These are phyloP conservation scores for Macrostomum lignano DNA, from an alignment of 1,140 invertebrate genomes.

Conservation along the genomic window DNA sequence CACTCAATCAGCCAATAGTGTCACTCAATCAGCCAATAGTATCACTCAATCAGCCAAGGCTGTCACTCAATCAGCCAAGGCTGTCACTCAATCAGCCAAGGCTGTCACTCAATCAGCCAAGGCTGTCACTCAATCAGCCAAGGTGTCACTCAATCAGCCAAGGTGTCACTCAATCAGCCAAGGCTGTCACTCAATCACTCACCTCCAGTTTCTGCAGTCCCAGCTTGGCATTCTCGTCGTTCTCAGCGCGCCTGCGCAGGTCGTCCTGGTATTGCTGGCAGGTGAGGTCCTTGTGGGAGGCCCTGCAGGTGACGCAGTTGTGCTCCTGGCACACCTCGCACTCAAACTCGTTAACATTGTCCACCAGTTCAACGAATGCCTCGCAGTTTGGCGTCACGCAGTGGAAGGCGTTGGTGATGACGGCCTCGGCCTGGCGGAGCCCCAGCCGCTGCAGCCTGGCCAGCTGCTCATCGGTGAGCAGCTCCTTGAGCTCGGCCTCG, in stretches of 20 bases:
- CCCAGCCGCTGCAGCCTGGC: slow-evolving; percentile 50
- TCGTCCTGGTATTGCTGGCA: slow-evolving; percentile 56
- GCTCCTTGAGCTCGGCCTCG: too few species aligned
- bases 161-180: too few species aligned
- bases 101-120: too few species aligned
- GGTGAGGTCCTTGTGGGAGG: slow-evolving; percentile 49
- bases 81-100: too few species aligned
- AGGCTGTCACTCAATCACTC: too few species aligned
- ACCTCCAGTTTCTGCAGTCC: too few species aligned
- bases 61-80: too few species aligned
- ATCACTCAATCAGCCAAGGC: too few species aligned
- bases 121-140: too few species aligned
- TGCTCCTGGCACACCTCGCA: slow-evolving; percentile 50
- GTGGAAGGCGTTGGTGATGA: slow-evolving; percentile 53
- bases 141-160: too few species aligned
- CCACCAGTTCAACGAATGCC: slow-evolving; percentile 61
- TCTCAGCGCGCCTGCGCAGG: slow-evolving; percentile 35
- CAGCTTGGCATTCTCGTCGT: slow-evolving; percentile 37
- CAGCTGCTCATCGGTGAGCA: slow-evolving; percentile 41
- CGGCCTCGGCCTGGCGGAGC: slow-evolving; percentile 49
- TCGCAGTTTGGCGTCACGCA: slow-evolving; percentile 61
- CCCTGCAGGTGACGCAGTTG: slow-evolving; percentile 66
- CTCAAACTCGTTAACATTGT: slow-evolving; percentile 45
- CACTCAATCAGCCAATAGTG: too few species aligned
- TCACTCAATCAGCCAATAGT: too few species aligned